phyloP scores from a whole-genome alignment of 2,888 invertebrate genomes.

The Lagria hirta region DNA sequence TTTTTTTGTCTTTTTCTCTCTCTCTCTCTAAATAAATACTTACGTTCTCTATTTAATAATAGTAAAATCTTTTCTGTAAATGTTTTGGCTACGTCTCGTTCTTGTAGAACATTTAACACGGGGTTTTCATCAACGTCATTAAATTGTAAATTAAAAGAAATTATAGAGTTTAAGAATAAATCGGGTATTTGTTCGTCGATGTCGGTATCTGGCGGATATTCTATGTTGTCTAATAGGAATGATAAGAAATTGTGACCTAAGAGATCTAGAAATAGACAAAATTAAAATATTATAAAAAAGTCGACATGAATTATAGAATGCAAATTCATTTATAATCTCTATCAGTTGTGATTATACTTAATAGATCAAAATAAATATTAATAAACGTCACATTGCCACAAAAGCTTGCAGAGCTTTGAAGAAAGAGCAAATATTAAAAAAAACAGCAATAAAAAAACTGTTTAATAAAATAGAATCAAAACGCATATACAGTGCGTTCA shows the following conservation, averaged over 20 bases:
- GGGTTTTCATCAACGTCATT: conserved; percentile 66
- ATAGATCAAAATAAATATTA: too few species aligned
- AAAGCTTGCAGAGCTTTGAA: too few species aligned
- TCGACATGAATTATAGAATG: too few species aligned
- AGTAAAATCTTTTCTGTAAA: conserved; percentile 89
- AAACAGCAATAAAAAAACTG: too few species aligned
- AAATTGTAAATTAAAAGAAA: conserved; percentile 91
- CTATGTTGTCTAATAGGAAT: conserved; percentile 80
- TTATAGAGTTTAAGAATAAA: conserved; percentile 76
- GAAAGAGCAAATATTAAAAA: too few species aligned
- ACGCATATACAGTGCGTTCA: too few species aligned
- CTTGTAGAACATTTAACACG: conserved; percentile 69
- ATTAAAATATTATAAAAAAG: conserved; percentile 1
- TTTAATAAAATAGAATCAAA: too few species aligned
- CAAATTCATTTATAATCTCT: too few species aligned
- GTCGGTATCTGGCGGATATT: conserved; percentile 76
- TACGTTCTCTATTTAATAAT: conserved; percentile 88
- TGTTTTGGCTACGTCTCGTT: conserved; percentile 73
- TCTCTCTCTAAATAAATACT: conserved; percentile 25
- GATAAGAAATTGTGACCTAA: conserved; percentile 80
- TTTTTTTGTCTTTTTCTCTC: not conserved
- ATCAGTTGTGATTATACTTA: too few species aligned
- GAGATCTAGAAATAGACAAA: conserved; percentile 71
- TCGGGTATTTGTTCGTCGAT: conserved; percentile 85
- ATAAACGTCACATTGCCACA: too few species aligned